Evolutionary conservation across 2,113 vertebrate genomes (phyloP).

Genomic region (Mirza zaza): DNA sequence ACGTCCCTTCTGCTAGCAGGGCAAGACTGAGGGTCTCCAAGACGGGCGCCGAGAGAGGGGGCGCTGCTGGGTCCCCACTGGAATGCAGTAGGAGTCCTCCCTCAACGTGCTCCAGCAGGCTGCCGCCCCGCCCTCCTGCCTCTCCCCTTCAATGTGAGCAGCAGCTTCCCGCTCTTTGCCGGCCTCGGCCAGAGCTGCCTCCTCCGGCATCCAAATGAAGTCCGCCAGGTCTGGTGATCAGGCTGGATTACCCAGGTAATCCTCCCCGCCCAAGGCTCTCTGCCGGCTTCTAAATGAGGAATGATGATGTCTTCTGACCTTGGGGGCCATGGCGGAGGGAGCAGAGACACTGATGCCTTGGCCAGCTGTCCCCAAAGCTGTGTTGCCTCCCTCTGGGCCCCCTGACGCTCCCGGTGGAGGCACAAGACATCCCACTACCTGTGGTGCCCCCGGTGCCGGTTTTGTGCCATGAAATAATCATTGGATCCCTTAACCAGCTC

Average conservation of each 20-base stretch:
- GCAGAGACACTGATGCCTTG: conserved; percentile 21
- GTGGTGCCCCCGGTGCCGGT: not conserved
- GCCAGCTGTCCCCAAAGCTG: not conserved
- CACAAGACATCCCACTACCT: not conserved
- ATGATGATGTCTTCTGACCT: conserved; percentile 79
- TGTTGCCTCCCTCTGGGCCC: not conserved
- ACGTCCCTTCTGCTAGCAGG: not conserved
- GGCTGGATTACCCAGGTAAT: conserved; percentile 79
- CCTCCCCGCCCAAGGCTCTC: conserved; percentile 66
- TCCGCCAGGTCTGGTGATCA: conserved; percentile 72
- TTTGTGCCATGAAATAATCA: not conserved
- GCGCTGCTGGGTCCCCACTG: not conserved
- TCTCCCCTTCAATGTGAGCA: conserved; percentile 20
- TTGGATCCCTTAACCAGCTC: not conserved
- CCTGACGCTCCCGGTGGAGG: not conserved
- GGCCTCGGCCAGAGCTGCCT: conserved; percentile 15
- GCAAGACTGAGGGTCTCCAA: not conserved
- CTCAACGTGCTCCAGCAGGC: not conserved
- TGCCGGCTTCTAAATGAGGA: conserved; percentile 81
- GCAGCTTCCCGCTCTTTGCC: not conserved
- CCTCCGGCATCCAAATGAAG: conserved; percentile 74
- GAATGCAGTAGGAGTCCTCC: not conserved
- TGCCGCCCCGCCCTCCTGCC: conserved; percentile 19
- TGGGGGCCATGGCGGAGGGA: conserved; percentile 64
- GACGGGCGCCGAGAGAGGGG: too few relatives aligned